Base-by-base conservation (phyloP, 1,140 invertebrate genomes). In the Vanessa atalanta region DNA sequence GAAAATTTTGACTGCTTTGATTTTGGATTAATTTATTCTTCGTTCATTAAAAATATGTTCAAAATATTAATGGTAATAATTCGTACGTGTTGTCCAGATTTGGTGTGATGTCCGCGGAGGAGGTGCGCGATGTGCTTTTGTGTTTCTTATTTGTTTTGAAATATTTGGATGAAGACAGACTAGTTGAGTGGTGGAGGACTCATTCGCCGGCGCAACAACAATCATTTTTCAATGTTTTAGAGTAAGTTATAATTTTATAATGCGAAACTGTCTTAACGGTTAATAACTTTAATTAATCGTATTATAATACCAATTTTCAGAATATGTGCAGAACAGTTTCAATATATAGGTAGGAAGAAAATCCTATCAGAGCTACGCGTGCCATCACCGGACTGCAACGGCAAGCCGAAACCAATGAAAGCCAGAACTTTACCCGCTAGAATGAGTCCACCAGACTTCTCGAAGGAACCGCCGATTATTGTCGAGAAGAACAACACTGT, bases 71-170 rank as follows among this genome's bases (percentile, higher is more conserved):
- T 50, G 4, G 3, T 3, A 12, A 51, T 51, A 51, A 51, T 60
- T 23, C 12, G 15, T 13, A 51, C 73, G 70, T 80, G 79, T 81
- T 81, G 76, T 85, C 50, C 81, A 93, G 93, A 83, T 93, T 93
- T 76, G 93, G 93, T 85, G 92, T 93, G 73, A 88, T 93, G 88
- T 93, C 93, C 15, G 84, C 92, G 55, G 91, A 93, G 70, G 97
- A 98, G 94, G 95, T 97, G 47, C 97, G 96, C 85, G 98, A 99
- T 92, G 93, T 99, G 16, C 93, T 99, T 15, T 89, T 99, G 2
- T 97, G 97, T 86, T 98, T 98, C 87, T 92, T 99, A 16, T 98
- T 98, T 93, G 95, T 99, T 60, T 93, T 99, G 31, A 98, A 98
- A 88, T 96, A 98, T 92, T 87, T 98, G 63, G 96, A 96, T 43